Base-by-base conservation (phyloP, 1,140 invertebrate species). In the Pomacea maculata region DNA sequence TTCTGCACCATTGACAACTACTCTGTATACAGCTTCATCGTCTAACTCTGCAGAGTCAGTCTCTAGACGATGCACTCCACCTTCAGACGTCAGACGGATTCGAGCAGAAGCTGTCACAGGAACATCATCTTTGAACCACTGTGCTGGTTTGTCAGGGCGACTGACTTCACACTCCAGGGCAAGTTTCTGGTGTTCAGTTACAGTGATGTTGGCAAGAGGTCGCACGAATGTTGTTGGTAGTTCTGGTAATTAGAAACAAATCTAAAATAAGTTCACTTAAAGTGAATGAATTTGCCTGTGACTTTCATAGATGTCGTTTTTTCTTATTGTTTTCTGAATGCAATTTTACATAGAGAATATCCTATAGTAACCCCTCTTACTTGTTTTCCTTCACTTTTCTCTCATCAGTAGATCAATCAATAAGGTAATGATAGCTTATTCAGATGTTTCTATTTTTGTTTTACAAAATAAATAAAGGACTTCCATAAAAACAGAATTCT, bases 11-110 rank as follows among this genome's bases (percentile, higher is more conserved):
- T 83, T 81, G 25, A 86, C 72, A 21, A 79, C 80, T 15, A 85
- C 78, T 67, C 94, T 94, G 89, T 97, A 97, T 90, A 96, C 95
- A 61, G 93, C 93, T 84, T 95, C 94, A 90, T 98, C 97, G 82
- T 95, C 95, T 74, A 94, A 92, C 4, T 93, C 94, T n/a, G 94
- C 94, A 84, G 95, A 94, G 78, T 94, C 94, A 25, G 98, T 94
- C 52, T 52, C 68, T 54, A 85, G 81, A 34, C 95, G 80, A 90
- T 92, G 83, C 95, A 94, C 82, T 91, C 92, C 78, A 94, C 94
- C 82, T 91, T 99, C 97, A 11, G 96, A 93, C 34, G 96, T 96
- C 90, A 99, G 98, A 88, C 94, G 95, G 85, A 97, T 91, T 96
- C 98, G 98, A 85, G 96, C 94, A 64, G 85, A 86, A 75, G 86